phyloP scores from a whole-genome alignment of 2,113 vertebrate species.

The Anser brachyrhynchus region DNA sequence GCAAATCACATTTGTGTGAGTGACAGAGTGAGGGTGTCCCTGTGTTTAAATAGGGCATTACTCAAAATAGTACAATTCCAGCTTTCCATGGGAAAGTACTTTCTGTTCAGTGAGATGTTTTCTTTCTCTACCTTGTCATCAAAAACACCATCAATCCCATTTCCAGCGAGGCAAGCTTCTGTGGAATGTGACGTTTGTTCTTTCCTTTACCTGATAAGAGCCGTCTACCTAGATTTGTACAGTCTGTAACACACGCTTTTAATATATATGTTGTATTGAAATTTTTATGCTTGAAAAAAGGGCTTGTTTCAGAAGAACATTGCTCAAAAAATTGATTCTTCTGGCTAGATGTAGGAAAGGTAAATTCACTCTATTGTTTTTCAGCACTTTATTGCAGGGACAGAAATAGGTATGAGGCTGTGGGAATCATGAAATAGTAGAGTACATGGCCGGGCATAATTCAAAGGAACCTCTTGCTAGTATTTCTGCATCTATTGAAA shows the following conservation, averaged over 20 bases:
- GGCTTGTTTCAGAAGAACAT: neutral
- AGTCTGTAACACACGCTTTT: neutral
- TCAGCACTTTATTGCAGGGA: neutral
- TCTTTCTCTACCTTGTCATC: conserved; percentile 68
- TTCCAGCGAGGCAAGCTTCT: conserved; percentile 46
- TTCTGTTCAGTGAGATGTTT: conserved; percentile 67
- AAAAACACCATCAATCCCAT: conserved; percentile 61
- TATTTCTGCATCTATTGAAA: neutral
- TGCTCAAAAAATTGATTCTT: neutral
- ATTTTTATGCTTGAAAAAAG: neutral
- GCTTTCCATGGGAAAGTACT: conserved; percentile 72
- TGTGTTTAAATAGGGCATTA: conserved; percentile 58
- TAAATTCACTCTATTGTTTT: neutral
- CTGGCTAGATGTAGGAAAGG: neutral
- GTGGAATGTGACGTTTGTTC: conserved; percentile 42
- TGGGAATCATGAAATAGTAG: neutral
- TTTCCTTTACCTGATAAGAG: conserved; percentile 47
- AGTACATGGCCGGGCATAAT: neutral
- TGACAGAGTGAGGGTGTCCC: conserved; percentile 67
- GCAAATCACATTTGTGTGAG: conserved; percentile 42
- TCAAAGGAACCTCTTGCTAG: neutral
- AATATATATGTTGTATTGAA: neutral
- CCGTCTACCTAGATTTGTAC: neutral
- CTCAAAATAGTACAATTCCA: conserved; percentile 68
- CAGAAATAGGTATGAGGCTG: neutral